Conservation (phyloP, 2,888 invertebrate genomes). For the Troglohyphantes excavatus region DNA sequence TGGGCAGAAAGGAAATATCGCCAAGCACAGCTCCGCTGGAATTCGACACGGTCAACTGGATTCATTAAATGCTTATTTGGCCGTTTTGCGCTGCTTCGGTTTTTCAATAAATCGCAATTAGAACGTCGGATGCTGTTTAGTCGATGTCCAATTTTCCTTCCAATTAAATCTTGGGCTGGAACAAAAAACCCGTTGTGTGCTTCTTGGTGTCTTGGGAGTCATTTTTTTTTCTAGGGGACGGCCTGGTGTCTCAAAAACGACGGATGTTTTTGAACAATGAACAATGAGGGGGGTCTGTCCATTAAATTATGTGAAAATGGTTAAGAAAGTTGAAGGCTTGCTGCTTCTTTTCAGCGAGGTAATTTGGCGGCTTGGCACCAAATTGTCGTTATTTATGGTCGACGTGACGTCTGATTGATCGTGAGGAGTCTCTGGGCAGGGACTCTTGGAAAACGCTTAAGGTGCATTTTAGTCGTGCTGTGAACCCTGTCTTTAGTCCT, state of each 20-base stretch:
- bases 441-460: not conserved
- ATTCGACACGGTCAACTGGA: not conserved
- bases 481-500: not conserved
- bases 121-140: slow-evolving; percentile 33
- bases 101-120: slow-evolving; percentile 56
- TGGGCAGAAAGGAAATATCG: no score
- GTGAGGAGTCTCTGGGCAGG: not conserved
- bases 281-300: not conserved
- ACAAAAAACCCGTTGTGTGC: slow-evolving; percentile 3
- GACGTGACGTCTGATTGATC: not conserved
- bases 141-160: slow-evolving; percentile 28
- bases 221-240: not conserved
- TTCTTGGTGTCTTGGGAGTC: not conserved
- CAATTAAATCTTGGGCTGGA: slow-evolving; percentile 19
- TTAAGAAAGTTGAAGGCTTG: not conserved
- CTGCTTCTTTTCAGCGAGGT: slow-evolving; percentile 16
- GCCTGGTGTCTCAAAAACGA: not conserved
- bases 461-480: not conserved
- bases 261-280: slow-evolving; percentile 3
- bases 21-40: not conserved
- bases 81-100: not conserved
- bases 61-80: not conserved
- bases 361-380: slow-evolving; percentile 11
- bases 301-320: slow-evolving; percentile 3
- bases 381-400: not conserved